A percentile compares a stretch with the other conserved stretches of the same genome.
Evolutionary conservation across 2,113 vertebrate species (phyloP).

Genomic region (Catharus bicknelli): DNA sequence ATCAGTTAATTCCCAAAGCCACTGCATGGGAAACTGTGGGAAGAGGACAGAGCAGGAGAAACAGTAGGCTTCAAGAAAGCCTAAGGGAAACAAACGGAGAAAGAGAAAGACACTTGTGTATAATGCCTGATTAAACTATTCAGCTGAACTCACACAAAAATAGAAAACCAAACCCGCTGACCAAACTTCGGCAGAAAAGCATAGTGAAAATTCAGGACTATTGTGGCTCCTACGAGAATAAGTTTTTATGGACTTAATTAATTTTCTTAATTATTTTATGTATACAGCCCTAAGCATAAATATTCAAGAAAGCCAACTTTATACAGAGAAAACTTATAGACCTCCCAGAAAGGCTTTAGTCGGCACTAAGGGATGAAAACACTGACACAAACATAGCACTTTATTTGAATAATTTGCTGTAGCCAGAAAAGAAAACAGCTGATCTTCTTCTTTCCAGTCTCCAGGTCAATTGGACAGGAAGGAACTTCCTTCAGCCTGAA

Average conservation of each 20-base stretch:
- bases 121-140: background rate
- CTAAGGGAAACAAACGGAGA: background rate
- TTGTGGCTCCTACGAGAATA: background rate
- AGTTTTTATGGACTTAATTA: background rate
- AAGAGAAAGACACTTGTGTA: background rate
- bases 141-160: background rate
- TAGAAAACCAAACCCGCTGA: background rate
- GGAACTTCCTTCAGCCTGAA: constrained; percentile 18
- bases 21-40: background rate
- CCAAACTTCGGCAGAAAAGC: background rate
- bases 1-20: background rate
- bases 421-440: constrained; percentile 9
- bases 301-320: background rate
- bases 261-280: background rate
- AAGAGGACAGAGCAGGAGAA: background rate
- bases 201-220: background rate
- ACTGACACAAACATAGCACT: background rate
- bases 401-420: background rate
- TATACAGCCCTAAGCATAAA: background rate
- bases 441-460: constrained; percentile 13
- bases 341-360: background rate
- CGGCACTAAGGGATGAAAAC: background rate
- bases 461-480: constrained; percentile 24
- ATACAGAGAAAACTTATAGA: background rate
- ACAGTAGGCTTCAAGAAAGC: background rate